phyloP scores from a whole-genome alignment of 2,888 invertebrate genomes.

The Linhomoeus sp. region DNA sequence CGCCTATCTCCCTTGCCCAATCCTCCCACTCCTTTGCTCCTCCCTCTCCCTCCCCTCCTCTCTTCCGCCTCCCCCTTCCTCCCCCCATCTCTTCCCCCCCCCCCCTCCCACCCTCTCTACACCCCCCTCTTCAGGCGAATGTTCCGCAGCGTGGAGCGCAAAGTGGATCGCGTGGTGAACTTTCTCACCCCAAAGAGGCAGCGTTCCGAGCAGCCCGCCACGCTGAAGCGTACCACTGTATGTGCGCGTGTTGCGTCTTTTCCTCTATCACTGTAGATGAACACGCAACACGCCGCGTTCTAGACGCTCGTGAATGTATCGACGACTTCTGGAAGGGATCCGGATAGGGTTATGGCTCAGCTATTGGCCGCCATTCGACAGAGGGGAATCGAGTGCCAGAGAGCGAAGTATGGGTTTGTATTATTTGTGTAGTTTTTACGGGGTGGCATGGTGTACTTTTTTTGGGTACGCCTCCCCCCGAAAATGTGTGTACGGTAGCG shows the following conservation, averaged over 20 bases:
- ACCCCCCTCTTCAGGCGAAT: constrained; percentile 37
- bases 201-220: constrained; percentile 10
- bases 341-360: constrained; percentile 43
- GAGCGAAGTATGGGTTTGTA: constrained; percentile 41
- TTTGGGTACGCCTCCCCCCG: no score
- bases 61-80: no score
- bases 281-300: constrained; percentile 14
- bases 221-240: constrained; percentile 9
- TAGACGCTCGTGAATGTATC: constrained; percentile 51
- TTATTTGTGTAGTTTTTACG: constrained; percentile 4
- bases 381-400: constrained; percentile 43
- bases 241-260: no score
- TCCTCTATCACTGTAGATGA: no score
- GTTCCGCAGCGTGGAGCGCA: constrained; percentile 48
- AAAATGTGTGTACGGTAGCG: no score
- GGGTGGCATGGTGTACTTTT: no score
- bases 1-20: no score
- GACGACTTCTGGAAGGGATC: constrained; percentile 44
- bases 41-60: no score
- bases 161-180: constrained; percentile 44
- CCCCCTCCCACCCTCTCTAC: no score
- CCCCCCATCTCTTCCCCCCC: no score
- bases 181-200: constrained; percentile 44
- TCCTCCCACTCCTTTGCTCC: no score
- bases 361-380: constrained; percentile 41